phyloP scores from a whole-genome alignment of 2,888 invertebrate genomes.

The Apoda limacodes region DNA sequence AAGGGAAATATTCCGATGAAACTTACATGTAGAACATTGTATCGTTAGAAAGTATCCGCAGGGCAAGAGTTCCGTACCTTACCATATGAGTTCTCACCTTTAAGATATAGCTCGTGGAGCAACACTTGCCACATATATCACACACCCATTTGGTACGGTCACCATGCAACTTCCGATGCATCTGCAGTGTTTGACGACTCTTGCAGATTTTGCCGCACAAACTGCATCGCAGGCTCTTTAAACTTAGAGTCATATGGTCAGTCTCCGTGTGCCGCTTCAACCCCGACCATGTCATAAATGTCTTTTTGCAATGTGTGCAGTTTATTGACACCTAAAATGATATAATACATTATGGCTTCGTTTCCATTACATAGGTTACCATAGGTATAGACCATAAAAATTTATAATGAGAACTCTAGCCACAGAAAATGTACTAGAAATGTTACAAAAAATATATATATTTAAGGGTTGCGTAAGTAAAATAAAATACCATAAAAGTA shows the following conservation, averaged over 20 bases:
- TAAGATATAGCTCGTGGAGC: slow-evolving; percentile 33
- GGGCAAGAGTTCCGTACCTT: not conserved
- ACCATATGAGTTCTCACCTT: slow-evolving; percentile 35
- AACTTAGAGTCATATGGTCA: slow-evolving; percentile 35
- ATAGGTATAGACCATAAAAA: too few species aligned
- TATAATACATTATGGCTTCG: slow-evolving; percentile 8
- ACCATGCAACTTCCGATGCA: slow-evolving; percentile 40
- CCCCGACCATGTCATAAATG: slow-evolving; percentile 47
- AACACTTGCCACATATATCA: slow-evolving; percentile 52
- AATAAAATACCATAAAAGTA: too few species aligned
- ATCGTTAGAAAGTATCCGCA: too few species aligned
- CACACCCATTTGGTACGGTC: slow-evolving; percentile 38
- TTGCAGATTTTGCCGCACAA: slow-evolving; percentile 50
- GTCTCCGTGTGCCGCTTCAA: slow-evolving; percentile 41
- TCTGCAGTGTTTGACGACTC: slow-evolving; percentile 37
- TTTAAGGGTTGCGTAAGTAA: too few species aligned
- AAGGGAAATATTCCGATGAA: too few species aligned
- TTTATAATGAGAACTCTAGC: too few species aligned
- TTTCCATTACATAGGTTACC: too few species aligned
- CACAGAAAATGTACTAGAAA: too few species aligned
- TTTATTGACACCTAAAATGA: slow-evolving; percentile 29
- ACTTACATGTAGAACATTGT: too few species aligned
- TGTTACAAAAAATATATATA: too few species aligned
- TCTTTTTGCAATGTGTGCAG: slow-evolving; percentile 45
- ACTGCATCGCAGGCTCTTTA: slow-evolving; percentile 38